Evolutionary conservation across 92 coral and sea anemone genomes (phyloP).

Genomic region (Anthopleura xanthogrammica): DNA sequence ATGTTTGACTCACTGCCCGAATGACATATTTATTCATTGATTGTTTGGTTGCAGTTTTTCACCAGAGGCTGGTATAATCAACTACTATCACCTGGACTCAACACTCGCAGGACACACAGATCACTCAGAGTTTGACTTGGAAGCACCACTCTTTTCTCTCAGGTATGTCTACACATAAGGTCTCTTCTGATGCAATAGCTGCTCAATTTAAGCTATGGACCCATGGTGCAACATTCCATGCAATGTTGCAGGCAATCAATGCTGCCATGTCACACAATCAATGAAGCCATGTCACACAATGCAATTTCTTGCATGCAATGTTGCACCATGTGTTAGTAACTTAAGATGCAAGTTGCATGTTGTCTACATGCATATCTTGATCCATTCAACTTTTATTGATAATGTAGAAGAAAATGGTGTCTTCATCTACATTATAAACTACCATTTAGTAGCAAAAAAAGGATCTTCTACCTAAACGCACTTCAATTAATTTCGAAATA

Average conservation of each 20-base stretch:
- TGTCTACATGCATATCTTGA: neutral
- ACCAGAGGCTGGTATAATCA: slow-evolving; percentile 76
- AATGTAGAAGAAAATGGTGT: neutral
- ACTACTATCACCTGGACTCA: slow-evolving; percentile 78
- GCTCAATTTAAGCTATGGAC: too few relatives aligned
- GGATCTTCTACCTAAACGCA: neutral
- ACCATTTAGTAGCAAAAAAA: neutral
- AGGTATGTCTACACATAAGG: slow-evolving; percentile 36
- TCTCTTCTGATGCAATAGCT: neutral
- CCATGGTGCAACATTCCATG: too few relatives aligned
- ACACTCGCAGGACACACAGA: slow-evolving; percentile 82
- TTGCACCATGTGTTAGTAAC: neutral
- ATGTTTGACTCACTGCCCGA: too few relatives aligned
- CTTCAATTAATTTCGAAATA: neutral
- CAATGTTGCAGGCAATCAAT: too few relatives aligned
- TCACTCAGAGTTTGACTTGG: slow-evolving; percentile 74
- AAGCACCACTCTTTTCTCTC: slow-evolving; percentile 72
- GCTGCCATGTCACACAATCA: too few relatives aligned
- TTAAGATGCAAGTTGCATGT: neutral
- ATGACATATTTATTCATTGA: neutral
- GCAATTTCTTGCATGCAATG: too few relatives aligned
- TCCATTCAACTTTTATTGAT: neutral
- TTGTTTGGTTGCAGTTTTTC: slow-evolving; percentile 28
- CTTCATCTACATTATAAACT: neutral
- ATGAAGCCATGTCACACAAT: too few relatives aligned